Base-by-base conservation (phyloP, 2,797 vertebrate species). In the Emydoidea blandingii region DNA sequence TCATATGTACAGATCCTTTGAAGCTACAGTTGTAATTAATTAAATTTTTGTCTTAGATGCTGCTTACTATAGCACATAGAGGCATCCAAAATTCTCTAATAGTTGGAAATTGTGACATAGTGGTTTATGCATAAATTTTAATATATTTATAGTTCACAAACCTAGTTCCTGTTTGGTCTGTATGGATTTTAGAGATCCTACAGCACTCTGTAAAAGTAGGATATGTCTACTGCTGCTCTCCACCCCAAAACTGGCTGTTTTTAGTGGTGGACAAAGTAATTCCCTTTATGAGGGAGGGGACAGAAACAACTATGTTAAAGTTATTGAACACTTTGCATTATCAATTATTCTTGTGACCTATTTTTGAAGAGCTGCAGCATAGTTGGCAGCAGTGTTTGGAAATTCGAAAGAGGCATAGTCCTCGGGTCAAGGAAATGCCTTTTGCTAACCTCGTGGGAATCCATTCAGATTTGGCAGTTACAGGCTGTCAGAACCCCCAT, bases 41-140 rank as follows among this genome's bases (percentile, higher is more conserved):
- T 96, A 87, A 3, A 79, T 92, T 97, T 97, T 95, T 95, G 72
- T 93, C 95, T 96, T 88, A 91, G 47, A 85, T 89, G 31, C 72
- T 93, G 74, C 62, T 90, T 85, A 90, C 50, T 92, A 89, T 81
- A 91, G 88, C 92, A 93, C 79, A 82, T 88, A 93, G 95, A 85
- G 47, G 79, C 85, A 85, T 81, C 23, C 37, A 81, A 82, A 96
- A 93, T 80, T 91, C 83, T 91, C 82, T 82, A 89, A 83, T 57
- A 92, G 16, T 19, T 85, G 88, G 34, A 86, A 23, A 83, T 12
- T 18, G 50, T 86, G 78, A 59, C 2, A 74, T 79, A 92, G 52
- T 50, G 95, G 16, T 21, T 68, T 37, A 68, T 2, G 78, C 37
- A 76, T 78, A 14, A 3, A 78, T 27, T 49, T 29, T 49, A 78